Conservation (phyloP, 1,140 invertebrate genomes). For the Drosophila hydei region DNA sequence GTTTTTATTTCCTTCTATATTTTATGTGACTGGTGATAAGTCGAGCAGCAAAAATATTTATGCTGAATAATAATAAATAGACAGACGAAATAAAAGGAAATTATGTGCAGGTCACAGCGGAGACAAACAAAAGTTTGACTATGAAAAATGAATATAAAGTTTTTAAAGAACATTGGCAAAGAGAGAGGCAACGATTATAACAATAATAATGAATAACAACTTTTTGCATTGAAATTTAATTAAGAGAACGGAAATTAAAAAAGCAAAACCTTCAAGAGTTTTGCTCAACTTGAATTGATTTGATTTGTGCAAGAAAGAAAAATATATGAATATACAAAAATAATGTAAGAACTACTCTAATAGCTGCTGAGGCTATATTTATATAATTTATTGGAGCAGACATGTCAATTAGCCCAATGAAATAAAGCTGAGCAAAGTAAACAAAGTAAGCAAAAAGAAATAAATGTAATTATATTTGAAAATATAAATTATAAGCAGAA, state of each 20-base stretch:
- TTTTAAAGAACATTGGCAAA: not conserved
- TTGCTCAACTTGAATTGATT: not conserved
- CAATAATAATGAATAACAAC: not conserved
- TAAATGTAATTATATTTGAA: slow-evolving; percentile 1
- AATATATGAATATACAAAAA: not conserved
- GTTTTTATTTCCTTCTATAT: slow-evolving; percentile 17
- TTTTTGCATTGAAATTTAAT: not conserved
- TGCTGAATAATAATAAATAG: slow-evolving; percentile 4
- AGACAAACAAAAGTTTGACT: not conserved
- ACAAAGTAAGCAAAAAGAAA: not conserved
- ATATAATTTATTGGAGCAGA: not conserved
- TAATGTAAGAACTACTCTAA: too few species aligned
- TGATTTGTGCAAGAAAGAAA: not conserved
- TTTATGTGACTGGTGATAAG: not conserved
- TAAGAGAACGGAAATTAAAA: not conserved
- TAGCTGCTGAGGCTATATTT: too few species aligned
- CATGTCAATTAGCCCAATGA: too few species aligned
- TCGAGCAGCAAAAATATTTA: not conserved
- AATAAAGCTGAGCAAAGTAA: slow-evolving; percentile 2
- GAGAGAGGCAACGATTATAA: not conserved
- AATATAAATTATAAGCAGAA: not conserved
- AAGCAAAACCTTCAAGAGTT: not conserved
- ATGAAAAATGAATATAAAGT: not conserved
- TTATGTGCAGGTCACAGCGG: not conserved
- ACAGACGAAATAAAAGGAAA: not conserved